A percentile compares a stretch with the other conserved stretches of the same genome.
phyloP scores from a whole-genome alignment of 2,797 vertebrate species.

The Hipposideros larvatus region DNA sequence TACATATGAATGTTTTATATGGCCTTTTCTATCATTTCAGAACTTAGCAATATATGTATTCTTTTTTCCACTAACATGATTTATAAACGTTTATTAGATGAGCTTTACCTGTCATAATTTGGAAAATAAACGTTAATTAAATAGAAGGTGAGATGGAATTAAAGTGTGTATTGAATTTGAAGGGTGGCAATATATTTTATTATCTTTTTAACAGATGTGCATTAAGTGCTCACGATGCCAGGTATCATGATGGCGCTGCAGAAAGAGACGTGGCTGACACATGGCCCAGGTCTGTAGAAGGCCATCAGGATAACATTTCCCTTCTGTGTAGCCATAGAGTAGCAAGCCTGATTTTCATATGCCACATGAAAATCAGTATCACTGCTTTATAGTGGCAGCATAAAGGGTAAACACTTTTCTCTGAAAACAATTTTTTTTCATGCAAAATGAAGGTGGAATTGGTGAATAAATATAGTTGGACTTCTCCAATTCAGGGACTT shows the following conservation, averaged over 20 bases:
- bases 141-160: conserved; percentile 28
- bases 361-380: not conserved
- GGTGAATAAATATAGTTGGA: not conserved
- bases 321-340: not conserved
- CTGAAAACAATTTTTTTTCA: not conserved
- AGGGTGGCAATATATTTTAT: not conserved
- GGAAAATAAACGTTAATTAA: conserved; percentile 70
- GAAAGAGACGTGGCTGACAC: not conserved
- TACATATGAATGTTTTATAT: conserved; percentile 79
- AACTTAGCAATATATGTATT: conserved; percentile 69
- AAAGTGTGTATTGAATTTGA: not conserved
- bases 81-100: conserved; percentile 67
- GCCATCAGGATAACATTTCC: not conserved
- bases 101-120: conserved; percentile 46
- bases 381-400: not conserved
- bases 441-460: not conserved
- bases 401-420: not conserved
- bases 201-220: not conserved
- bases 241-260: accelerated
- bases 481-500: not conserved
- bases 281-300: not conserved
- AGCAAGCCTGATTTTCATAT: not conserved
- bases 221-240: not conserved
- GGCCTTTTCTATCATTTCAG: conserved; percentile 72
- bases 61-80: conserved; percentile 66